Evolutionary conservation across 2,113 vertebrate genomes (phyloP).

Genomic region (Epinephelus cyanopodus): DNA sequence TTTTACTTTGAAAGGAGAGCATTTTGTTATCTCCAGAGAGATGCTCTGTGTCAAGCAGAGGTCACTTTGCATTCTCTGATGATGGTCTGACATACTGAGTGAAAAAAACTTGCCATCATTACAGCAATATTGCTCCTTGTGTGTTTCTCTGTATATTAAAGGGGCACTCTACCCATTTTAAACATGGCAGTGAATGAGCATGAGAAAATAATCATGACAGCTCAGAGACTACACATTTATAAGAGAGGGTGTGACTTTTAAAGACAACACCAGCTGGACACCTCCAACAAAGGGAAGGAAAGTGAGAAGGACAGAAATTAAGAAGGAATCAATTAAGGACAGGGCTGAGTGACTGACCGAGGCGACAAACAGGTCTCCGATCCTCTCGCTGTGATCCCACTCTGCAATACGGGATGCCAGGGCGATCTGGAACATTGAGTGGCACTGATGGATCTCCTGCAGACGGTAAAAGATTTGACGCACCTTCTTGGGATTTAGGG

Average conservation of each 20-base stretch:
- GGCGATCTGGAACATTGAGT: slow-evolving; percentile 95
- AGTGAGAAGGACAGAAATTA: background rate
- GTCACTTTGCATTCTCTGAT: too few species aligned
- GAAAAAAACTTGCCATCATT: too few species aligned
- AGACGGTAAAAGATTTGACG: slow-evolving; percentile 89
- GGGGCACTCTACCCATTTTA: too few species aligned
- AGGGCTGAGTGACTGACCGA: slow-evolving; percentile 82
- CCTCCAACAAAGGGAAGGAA: background rate
- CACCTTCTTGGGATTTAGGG: slow-evolving; percentile 89
- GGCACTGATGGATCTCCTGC: slow-evolving; percentile 92
- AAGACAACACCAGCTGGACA: background rate
- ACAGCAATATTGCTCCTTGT: too few species aligned
- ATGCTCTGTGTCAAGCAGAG: too few species aligned
- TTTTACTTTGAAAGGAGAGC: background rate
- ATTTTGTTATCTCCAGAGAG: background rate
- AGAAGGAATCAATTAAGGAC: background rate
- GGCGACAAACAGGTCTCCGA: slow-evolving; percentile 93
- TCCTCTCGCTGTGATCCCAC: slow-evolving; percentile 91
- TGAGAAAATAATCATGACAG: too few species aligned
- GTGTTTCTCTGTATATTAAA: too few species aligned
- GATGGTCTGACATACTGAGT: too few species aligned
- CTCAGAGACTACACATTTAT: background rate
- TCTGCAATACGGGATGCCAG: slow-evolving; percentile 89
- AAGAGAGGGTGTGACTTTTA: background rate
- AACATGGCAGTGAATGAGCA: too few species aligned